phyloP scores from a whole-genome alignment of 2,888 invertebrate genomes.

The Pachydiplax longipennis region DNA sequence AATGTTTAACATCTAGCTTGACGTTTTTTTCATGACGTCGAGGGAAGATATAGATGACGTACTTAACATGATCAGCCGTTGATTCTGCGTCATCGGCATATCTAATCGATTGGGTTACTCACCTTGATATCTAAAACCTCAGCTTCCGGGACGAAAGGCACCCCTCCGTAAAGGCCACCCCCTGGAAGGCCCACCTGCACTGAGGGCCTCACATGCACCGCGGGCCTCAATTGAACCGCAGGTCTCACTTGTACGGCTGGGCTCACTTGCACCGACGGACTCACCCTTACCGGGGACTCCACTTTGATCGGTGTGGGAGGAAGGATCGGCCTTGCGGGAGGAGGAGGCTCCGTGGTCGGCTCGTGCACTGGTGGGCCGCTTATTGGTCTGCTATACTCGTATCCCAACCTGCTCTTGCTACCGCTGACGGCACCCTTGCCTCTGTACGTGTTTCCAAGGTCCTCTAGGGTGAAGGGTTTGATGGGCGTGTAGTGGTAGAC shows the following conservation, averaged over 20 bases:
- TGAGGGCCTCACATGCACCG: background rate
- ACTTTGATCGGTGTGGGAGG: background rate
- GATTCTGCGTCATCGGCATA: too few species aligned
- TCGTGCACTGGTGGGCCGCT: background rate
- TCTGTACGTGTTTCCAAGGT: background rate
- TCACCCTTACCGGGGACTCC: background rate
- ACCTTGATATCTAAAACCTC: conserved; percentile 3
- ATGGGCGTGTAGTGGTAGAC: conserved; percentile 34
- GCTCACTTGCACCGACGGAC: background rate
- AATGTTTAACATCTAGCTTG: too few species aligned
- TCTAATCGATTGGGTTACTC: background rate
- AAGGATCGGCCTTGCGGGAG: background rate
- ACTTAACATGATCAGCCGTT: too few species aligned
- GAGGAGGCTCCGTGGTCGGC: background rate
- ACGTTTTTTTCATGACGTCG: too few species aligned
- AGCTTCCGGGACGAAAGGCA: background rate
- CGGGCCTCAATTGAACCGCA: background rate
- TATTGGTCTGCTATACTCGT: background rate
- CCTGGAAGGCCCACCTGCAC: background rate
- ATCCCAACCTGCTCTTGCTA: background rate
- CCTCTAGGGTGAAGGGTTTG: conserved; percentile 10
- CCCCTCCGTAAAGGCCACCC: background rate
- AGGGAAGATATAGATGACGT: too few species aligned
- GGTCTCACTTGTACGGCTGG: background rate
- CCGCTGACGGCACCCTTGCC: background rate